These are phyloP conservation scores for Cosmia trapezina DNA, from an alignment of 2,888 invertebrate species.

Conservation along the genomic window DNA sequence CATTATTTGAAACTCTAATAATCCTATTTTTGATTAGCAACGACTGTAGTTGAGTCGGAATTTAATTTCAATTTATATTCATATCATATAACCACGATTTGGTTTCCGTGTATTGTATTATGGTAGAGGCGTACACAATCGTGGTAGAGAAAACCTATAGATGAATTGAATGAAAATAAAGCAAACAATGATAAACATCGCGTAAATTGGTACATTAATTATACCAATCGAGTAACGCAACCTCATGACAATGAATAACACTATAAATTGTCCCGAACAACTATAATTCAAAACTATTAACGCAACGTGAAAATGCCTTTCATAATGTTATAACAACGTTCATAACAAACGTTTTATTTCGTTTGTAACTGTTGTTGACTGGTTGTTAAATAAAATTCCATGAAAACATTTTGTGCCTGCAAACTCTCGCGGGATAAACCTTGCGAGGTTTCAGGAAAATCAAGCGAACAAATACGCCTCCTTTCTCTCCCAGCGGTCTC, in stretches of 20 bases:
- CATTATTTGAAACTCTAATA: slow-evolving; percentile 46
- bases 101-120: slow-evolving; percentile 22
- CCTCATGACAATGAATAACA: not conserved
- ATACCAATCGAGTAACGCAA: not conserved
- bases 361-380: slow-evolving; percentile 18
- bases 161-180: not conserved
- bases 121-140: not conserved
- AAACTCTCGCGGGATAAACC: slow-evolving; percentile 31
- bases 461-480: slow-evolving; percentile 44
- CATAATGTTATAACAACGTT: slow-evolving; percentile 5
- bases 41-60: slow-evolving; percentile 23
- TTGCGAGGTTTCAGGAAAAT: slow-evolving; percentile 52
- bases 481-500: slow-evolving; percentile 30
- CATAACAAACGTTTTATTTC: slow-evolving; percentile 14
- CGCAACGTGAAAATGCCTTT: not conserved
- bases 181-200: not conserved
- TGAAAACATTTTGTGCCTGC: slow-evolving; percentile 47
- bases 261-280: slow-evolving; percentile 11
- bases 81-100: slow-evolving; percentile 28
- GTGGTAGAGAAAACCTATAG: not conserved
- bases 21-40: slow-evolving; percentile 9
- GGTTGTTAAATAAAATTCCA: slow-evolving; percentile 34
- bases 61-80: slow-evolving; percentile 44
- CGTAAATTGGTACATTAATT: not conserved
- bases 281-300: slow-evolving; percentile 26